Conservation (phyloP, 2,797 vertebrate species). For the Hapalemur alaotrensis region DNA sequence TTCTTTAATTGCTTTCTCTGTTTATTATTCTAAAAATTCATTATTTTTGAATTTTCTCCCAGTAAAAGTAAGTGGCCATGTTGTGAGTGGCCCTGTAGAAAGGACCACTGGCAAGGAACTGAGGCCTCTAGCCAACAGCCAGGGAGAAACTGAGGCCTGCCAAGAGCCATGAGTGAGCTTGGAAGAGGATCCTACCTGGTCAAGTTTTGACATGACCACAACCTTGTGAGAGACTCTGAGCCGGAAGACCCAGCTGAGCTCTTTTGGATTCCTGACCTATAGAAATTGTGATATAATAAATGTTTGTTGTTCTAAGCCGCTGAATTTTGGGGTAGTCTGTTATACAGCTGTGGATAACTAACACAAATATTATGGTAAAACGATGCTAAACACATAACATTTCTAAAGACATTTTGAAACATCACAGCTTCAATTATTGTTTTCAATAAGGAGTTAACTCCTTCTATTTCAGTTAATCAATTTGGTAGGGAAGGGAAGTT, state of each 20-base stretch:
- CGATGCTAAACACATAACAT: background rate
- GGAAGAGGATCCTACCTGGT: background rate
- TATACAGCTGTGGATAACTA: background rate
- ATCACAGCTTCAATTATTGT: background rate
- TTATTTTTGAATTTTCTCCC: background rate
- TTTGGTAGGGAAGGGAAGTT: constrained; percentile 4
- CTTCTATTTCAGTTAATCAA: background rate
- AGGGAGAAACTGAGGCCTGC: background rate
- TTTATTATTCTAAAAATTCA: background rate
- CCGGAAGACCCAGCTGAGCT: background rate
- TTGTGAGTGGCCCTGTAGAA: background rate
- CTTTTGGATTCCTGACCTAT: background rate
- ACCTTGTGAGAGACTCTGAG: background rate
- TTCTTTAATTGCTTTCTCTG: background rate
- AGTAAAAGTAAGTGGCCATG: background rate
- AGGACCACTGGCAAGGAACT: background rate
- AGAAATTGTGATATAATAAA: background rate
- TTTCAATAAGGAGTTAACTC: background rate
- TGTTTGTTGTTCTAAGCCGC: background rate
- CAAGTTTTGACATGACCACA: background rate
- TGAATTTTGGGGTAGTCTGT: background rate
- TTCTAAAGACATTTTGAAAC: constrained; percentile 2
- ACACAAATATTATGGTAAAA: background rate
- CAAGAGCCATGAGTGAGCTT: background rate
- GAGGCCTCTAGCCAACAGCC: background rate